Evolutionary conservation across 23 tunicate genomes (phyloP).

Genomic region (Clavelina lepadiformis): DNA sequence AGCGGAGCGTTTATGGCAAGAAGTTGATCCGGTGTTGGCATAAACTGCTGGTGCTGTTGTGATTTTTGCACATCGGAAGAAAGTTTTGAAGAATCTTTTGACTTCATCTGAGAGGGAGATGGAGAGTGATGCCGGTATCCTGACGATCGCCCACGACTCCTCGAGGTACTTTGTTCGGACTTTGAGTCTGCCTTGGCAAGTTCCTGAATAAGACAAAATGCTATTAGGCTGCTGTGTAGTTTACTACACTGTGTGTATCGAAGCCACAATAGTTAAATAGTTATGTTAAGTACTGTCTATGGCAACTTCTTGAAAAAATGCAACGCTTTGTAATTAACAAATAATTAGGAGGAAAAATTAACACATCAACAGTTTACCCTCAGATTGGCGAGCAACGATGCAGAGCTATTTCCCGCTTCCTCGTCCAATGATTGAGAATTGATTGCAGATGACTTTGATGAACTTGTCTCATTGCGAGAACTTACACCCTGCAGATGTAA

Average conservation of each 20-base stretch:
- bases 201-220: no score
- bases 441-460: conserved; percentile 6
- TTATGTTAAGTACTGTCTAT: no score
- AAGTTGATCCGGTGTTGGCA: conserved; percentile 57
- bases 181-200: conserved; percentile 33
- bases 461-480: conserved; percentile 6
- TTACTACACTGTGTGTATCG: no score
- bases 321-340: no score
- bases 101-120: conserved; percentile 30
- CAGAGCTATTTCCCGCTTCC: conserved; percentile 48
- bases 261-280: no score
- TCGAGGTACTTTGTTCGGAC: neutral
- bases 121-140: conserved; percentile 46
- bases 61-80: conserved; percentile 25
- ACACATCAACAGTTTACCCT: conserved; percentile 35
- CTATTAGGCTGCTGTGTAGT: no score
- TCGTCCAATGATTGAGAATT: conserved; percentile 10
- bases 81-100: conserved; percentile 21
- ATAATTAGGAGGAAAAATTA: no score
- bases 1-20: conserved; percentile 31
- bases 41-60: conserved; percentile 18
- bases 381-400: conserved; percentile 51
- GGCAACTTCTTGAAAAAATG: no score
- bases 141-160: conserved; percentile 32
- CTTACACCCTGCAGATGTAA: no score